Evolutionary conservation across 2,113 vertebrate species (phyloP).

Genomic region (Scalopus aquaticus): DNA sequence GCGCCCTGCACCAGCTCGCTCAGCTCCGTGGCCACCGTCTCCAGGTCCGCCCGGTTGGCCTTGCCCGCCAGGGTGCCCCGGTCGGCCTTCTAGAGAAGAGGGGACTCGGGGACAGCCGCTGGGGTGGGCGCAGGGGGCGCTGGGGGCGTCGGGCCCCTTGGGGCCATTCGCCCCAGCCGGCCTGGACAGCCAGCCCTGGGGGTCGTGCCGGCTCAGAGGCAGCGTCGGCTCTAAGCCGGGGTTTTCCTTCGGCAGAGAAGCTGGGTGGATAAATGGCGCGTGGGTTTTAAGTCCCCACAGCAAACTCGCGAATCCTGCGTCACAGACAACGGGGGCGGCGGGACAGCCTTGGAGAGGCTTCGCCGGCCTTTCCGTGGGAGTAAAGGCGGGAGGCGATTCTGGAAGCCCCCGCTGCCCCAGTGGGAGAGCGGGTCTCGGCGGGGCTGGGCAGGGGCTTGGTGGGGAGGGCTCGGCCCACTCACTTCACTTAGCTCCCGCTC

Average conservation of each 20-base stretch:
- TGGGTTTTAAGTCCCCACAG: not conserved
- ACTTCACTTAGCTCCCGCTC: constrained; percentile 73
- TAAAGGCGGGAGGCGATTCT: not conserved
- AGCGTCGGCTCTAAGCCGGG: not conserved
- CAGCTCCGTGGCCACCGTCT: constrained; percentile 63
- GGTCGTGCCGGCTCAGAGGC: too few species aligned
- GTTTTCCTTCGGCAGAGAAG: not conserved
- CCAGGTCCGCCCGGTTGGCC: constrained; percentile 75
- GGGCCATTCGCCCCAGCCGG: not conserved
- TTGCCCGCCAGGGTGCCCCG: constrained; percentile 68
- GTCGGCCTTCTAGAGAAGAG: constrained; percentile 82
- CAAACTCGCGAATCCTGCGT: not conserved
- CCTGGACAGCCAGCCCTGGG: not conserved
- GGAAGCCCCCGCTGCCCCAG: not conserved
- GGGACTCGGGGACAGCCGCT: not conserved
- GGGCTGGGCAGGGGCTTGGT: too few species aligned
- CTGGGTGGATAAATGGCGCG: not conserved
- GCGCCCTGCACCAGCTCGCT: constrained; percentile 77
- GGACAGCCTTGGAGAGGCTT: not conserved
- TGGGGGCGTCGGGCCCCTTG: not conserved
- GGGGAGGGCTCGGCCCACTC: constrained; percentile 24
- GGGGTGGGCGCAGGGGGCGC: not conserved
- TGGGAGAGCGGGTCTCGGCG: too few species aligned
- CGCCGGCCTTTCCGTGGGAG: not conserved
- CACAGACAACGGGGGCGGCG: not conserved